A percentile compares a stretch with the other conserved stretches of the same genome.
phyloP scores from a whole-genome alignment of 1,140 invertebrate genomes.

The Acromyrmex heyeri region DNA sequence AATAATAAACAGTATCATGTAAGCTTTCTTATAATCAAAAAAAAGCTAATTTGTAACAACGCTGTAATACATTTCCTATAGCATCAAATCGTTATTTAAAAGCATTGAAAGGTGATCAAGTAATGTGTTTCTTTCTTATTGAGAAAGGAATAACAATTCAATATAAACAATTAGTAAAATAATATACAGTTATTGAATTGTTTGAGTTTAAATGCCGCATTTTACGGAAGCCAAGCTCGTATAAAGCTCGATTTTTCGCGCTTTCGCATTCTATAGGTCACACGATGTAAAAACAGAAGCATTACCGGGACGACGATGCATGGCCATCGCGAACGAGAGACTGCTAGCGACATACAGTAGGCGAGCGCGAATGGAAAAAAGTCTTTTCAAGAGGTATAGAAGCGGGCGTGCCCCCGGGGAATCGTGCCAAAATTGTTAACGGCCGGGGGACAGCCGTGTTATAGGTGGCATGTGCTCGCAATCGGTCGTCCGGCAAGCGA shows the following conservation, averaged over 20 bases:
- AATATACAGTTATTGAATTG: neutral
- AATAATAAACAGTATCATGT: neutral
- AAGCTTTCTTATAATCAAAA: neutral
- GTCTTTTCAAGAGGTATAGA: slow-evolving; percentile 32
- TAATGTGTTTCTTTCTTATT: neutral
- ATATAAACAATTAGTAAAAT: neutral
- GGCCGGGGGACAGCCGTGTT: slow-evolving; percentile 72
- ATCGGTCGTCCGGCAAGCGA: slow-evolving; percentile 65
- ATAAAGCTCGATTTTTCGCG: neutral
- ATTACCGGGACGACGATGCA: slow-evolving; percentile 8
- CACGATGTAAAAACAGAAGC: slow-evolving; percentile 26
- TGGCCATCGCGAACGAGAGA: slow-evolving; percentile 5
- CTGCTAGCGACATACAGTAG: slow-evolving; percentile 60
- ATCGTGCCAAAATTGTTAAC: slow-evolving; percentile 77
- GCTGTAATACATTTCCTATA: neutral
- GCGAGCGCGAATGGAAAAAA: slow-evolving; percentile 62
- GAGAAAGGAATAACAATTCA: neutral
- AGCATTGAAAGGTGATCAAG: neutral
- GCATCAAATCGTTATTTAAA: neutral
- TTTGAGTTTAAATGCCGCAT: neutral
- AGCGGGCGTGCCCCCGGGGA: slow-evolving; percentile 56
- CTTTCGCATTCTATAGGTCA: slow-evolving; percentile 22
- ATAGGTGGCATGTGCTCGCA: slow-evolving; percentile 74
- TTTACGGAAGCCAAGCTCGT: neutral
- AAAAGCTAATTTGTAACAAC: neutral